Conservation (phyloP, 2,888 invertebrate species). For the Acanthosepion pharaonis region DNA sequence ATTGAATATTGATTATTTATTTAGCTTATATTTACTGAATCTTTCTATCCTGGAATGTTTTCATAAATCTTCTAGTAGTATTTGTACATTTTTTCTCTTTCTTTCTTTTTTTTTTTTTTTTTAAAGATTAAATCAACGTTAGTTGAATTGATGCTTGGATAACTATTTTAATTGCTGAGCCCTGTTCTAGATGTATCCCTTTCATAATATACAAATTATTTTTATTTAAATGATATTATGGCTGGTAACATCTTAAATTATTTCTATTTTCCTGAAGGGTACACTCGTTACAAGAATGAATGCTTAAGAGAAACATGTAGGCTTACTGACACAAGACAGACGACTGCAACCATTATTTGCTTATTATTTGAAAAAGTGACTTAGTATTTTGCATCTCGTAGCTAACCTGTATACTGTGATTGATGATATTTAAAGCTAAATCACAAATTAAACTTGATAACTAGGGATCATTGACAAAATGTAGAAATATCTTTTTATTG, state of each 20-base stretch:
- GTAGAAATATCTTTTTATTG: too few species aligned
- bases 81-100: neutral
- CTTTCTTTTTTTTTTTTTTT: too few species aligned
- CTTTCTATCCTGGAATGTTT: neutral
- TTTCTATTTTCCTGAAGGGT: neutral
- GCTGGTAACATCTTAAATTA: neutral
- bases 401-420: too few species aligned
- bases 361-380: too few species aligned
- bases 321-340: too few species aligned
- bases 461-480: too few species aligned
- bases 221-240: neutral
- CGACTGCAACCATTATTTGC: too few species aligned
- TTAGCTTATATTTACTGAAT: neutral
- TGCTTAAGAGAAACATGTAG: too few species aligned
- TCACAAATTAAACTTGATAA: too few species aligned
- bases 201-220: neutral
- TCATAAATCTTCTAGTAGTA: neutral
- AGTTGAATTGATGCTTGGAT: neutral
- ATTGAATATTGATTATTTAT: neutral
- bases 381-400: too few species aligned
- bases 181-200: neutral
- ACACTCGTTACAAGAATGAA: too few species aligned
- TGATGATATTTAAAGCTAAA: too few species aligned
- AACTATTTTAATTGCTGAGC: neutral
- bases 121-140: neutral